Evolutionary conservation across 2,113 vertebrate genomes (phyloP).

Genomic region (Cinclus cinclus): DNA sequence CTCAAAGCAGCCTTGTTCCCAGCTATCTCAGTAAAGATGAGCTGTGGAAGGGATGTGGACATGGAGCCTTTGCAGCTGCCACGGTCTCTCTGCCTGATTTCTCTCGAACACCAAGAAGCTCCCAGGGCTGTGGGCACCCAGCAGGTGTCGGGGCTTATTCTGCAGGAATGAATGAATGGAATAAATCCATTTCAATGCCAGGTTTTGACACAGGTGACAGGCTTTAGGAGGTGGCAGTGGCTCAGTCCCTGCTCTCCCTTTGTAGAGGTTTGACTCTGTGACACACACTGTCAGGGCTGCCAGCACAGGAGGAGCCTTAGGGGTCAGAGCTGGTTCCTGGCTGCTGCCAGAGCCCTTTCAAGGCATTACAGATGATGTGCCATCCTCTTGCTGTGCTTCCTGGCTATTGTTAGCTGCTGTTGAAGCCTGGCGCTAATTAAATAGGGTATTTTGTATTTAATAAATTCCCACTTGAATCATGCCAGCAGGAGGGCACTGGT

Average conservation of each 20-base stretch:
- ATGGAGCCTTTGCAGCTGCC: neutral
- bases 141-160: neutral
- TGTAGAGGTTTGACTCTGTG: neutral
- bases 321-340: neutral
- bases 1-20: neutral
- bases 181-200: neutral
- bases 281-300: neutral
- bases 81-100: neutral
- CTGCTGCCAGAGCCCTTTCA: neutral
- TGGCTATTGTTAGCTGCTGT: constrained; percentile 32
- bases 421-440: constrained; percentile 23
- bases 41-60: neutral
- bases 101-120: neutral
- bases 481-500: neutral
- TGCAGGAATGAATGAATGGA: neutral
- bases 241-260: neutral
- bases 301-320: neutral
- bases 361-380: neutral
- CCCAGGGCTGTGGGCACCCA: neutral
- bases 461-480: neutral
- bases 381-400: neutral
- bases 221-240: neutral
- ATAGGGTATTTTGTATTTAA: constrained; percentile 12
- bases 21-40: neutral
- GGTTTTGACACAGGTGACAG: neutral